phyloP scores from a whole-genome alignment of 2,888 invertebrate species.

The Agrotis segetum region DNA sequence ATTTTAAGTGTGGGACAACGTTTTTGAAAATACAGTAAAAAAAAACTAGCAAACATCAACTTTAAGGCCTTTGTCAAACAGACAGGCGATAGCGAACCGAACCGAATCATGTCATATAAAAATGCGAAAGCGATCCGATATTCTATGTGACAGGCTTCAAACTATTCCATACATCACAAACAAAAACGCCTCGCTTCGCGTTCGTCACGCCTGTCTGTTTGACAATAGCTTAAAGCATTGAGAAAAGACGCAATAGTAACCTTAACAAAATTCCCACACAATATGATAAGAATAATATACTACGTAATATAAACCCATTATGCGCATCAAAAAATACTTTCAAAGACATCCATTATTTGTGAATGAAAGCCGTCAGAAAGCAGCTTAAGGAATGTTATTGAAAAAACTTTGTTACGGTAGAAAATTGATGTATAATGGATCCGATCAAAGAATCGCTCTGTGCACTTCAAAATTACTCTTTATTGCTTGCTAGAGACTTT shows the following conservation, averaged over 20 bases:
- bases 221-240: not conserved
- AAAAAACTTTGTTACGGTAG: conserved; percentile 36
- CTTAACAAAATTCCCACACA: not conserved
- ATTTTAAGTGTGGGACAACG: no score
- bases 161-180: no score
- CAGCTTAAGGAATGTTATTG: conserved; percentile 44
- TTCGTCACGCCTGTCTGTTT: no score
- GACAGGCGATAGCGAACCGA: no score
- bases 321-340: conserved; percentile 28
- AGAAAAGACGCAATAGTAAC: not conserved
- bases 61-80: no score
- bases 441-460: conserved; percentile 28
- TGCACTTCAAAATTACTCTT: conserved; percentile 32
- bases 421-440: conserved; percentile 56
- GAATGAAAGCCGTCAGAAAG: conserved; percentile 38
- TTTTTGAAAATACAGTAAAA: no score
- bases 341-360: conserved; percentile 35
- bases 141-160: no score
- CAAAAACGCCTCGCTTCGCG: no score
- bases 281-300: not conserved
- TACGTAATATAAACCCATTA: conserved; percentile 34
- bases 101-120: no score
- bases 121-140: no score
- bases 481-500: conserved; percentile 17
- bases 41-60: not conserved